Evolutionary conservation across 2,797 vertebrate species (phyloP).

Genomic region (Parauchenoglanis punctatus): DNA sequence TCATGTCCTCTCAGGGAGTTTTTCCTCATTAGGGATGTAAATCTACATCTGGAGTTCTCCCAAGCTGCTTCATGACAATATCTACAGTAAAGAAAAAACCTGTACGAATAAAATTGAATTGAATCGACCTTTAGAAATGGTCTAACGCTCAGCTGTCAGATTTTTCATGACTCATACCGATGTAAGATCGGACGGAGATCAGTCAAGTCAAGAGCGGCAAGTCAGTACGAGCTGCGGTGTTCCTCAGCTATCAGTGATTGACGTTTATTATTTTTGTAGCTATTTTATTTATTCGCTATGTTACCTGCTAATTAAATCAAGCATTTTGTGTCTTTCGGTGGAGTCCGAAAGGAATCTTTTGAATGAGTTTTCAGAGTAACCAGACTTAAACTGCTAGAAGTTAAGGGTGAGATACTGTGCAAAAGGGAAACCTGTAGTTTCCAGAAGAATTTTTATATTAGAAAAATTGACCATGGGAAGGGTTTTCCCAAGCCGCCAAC

Average conservation of each 20-base stretch:
- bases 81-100: neutral
- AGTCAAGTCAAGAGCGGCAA: neutral
- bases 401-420: neutral
- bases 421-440: neutral
- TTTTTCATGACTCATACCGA: neutral
- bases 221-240: neutral
- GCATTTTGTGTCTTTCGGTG: neutral
- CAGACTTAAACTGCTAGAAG: neutral
- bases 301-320: neutral
- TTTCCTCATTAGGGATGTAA: neutral
- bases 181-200: neutral
- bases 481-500: neutral
- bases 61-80: neutral
- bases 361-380: neutral
- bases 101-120: neutral
- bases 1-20: neutral
- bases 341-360: neutral
- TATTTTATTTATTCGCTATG: neutral
- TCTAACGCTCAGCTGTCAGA: too few species aligned
- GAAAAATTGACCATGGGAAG: neutral
- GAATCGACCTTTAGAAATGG: too few species aligned
- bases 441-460: neutral
- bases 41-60: neutral
- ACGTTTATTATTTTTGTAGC: neutral
- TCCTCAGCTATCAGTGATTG: neutral